phyloP scores from a whole-genome alignment of 1,140 invertebrate genomes.

The Macrotrachela quadricornifera region DNA sequence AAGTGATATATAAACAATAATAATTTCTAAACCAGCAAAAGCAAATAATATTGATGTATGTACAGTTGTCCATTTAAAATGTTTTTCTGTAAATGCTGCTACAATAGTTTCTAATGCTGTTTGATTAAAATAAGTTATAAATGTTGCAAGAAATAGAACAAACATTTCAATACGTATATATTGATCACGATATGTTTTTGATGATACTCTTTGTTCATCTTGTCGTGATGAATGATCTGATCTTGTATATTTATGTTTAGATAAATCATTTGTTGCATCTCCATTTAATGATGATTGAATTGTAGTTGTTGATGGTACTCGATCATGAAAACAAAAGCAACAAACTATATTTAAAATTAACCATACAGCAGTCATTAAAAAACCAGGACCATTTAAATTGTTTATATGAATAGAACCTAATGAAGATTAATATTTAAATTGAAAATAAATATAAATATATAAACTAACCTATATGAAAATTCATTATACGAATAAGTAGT shows the following conservation, averaged over 20 bases:
- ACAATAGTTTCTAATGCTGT: conserved; percentile 11
- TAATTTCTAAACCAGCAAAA: neutral
- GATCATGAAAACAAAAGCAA: too few species aligned
- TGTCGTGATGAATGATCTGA: too few species aligned
- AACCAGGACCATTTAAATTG: neutral
- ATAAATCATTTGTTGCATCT: too few species aligned
- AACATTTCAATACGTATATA: conserved; percentile 12
- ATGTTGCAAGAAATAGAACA: conserved; percentile 10
- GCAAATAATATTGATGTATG: conserved; percentile 8
- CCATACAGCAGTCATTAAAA: conserved; percentile 5
- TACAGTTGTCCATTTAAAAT: conserved; percentile 1
- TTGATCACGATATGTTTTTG: neutral
- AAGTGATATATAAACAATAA: neutral
- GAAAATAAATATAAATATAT: too few species aligned
- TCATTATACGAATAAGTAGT: too few species aligned
- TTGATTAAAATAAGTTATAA: conserved; percentile 14
- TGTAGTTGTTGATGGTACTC: neutral
- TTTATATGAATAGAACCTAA: neutral
- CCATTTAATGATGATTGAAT: too few species aligned
- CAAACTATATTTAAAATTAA: too few species aligned
- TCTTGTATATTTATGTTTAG: too few species aligned
- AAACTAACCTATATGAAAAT: too few species aligned
- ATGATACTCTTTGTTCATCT: too few species aligned
- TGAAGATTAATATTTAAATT: too few species aligned
- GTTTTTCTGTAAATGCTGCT: conserved; percentile 4